These are phyloP conservation scores for Leptarthrus brevirostris DNA, from an alignment of 2,888 invertebrate species.

Conservation along the genomic window DNA sequence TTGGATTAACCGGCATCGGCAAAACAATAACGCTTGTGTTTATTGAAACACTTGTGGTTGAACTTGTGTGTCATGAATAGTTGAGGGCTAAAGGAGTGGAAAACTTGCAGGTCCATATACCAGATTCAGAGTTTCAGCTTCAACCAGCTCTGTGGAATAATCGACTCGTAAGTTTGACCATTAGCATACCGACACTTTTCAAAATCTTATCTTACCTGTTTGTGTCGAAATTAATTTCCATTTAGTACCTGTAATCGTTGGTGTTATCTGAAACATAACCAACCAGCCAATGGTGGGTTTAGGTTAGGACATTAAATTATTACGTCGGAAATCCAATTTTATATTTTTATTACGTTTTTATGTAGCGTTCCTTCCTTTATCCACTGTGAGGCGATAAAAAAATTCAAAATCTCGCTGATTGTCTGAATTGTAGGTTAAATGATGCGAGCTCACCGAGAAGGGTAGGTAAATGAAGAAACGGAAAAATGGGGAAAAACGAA, in stretches of 20 bases:
- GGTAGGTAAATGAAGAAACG: slow-evolving; percentile 19
- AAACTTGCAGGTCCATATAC: not conserved
- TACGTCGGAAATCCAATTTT: slow-evolving; percentile 6
- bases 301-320: not conserved
- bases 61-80: slow-evolving; percentile 13
- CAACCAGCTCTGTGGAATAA: slow-evolving; percentile 5
- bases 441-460: slow-evolving; percentile 21
- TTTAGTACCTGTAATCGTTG: not conserved
- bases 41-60: slow-evolving; percentile 11
- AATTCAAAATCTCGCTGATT: slow-evolving; percentile 43
- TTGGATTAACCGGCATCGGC: slow-evolving; percentile 42
- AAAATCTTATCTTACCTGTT: not conserved
- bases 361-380: not conserved
- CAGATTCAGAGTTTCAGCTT: not conserved
- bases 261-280: not conserved
- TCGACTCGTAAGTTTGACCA: slow-evolving; percentile 12
- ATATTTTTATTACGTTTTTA: slow-evolving; percentile 27
- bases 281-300: not conserved
- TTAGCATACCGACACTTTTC: too few relatives aligned
- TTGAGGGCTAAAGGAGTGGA: not conserved
- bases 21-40: slow-evolving; percentile 18
- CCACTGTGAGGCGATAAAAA: slow-evolving; percentile 7
- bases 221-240: not conserved
- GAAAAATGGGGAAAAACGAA: not conserved
- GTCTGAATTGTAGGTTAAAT: slow-evolving; percentile 48